Base-by-base conservation (phyloP, 1,140 invertebrate genomes). In the Drosophila lini region DNA sequence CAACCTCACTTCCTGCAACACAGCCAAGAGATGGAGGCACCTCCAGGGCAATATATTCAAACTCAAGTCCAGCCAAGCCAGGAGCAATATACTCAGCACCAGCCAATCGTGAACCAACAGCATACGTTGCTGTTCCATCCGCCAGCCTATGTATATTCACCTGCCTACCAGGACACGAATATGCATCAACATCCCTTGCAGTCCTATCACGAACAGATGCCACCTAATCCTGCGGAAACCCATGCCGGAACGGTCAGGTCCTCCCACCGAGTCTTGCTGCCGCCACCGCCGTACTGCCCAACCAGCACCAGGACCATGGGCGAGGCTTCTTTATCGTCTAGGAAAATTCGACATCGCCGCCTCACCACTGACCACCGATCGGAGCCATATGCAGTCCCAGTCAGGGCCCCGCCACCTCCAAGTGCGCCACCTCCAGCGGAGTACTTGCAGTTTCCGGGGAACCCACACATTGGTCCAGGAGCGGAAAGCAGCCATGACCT, bases 171-270 rank as follows among this genome's bases (percentile, higher is more conserved):
- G 36, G 44, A 67, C 9, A 13, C 76, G 0, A 41, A 64, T 22
- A n/a, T 22, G 3, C 48, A 67, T 40, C 68, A 59, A 15, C 58
- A 59, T 31, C 41, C 61, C 5, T 48, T 79, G 48, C 80, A 81
- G 16, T 58, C 61, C 42, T 81, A 67, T 78, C 57, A 45, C n/a
- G 73, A 81, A 47, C 60, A 15, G 56, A 64, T 47, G 19, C n/a
- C 22, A 3, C 67, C 1, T 25, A 61, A n/a, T 74, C 42, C 69
- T 13, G 45, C 38, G 5, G 52, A 73, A 2, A 16, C 36, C 0
- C 64, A 57, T 3, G 19, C 6, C 6, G 19, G 28, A 10, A 32
- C 38, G 5, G 15, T 41, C 7, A 53, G 50, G 4, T 2, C 16
- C 13, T 22, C 50, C 7, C 11, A 10, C n/a, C 15, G 45, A 19